Evolutionary conservation across 2,797 vertebrate species (phyloP), one percentile per base, ranked within the genome.

Genomic region (Lateolabrax maculatus): DNA sequence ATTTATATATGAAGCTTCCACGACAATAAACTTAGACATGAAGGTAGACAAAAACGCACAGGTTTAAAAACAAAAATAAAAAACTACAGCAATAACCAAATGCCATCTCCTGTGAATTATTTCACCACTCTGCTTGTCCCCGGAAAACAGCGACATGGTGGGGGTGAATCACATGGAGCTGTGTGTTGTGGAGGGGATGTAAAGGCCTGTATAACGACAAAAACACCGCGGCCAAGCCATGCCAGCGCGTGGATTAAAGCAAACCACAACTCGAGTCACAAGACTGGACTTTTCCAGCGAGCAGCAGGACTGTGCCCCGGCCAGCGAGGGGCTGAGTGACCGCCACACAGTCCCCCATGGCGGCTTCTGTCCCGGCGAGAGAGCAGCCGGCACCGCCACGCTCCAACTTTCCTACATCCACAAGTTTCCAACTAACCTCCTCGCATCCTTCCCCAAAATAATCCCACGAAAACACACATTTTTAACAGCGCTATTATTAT

Each of bases 351-450:
- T 64, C 43, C 78, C 80, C 64, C 71, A 73, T 68, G 75, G 81
- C 75, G 73, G 88, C 43, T 21, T 65, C 5, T 51, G 88, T 87
- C 77, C 83, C 84, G 71, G 65, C 58, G 61, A 71, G 36, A 68
- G 61, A 48, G 7, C 57, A 51, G 16, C 55, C 84, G 71, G 79
- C 61, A 57, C 75, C 73, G 77, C 70, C 16, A n/a, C 83, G 44
- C 67, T 73, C 63, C 83, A 91, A 90, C 86, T 91, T 90, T 80
- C 71, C 68, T 74, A 70, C 82, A 83, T 48, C 80, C 84, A 84
- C 90, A 92, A 91, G 70, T 91, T 90, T 62, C 52, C 75, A 80
- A 56, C 62, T 52, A 64, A 37, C 48, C 52, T 56, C 75, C 1
- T 15, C n/a, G 9, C 58, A 52, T 6, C 48, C 23, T 52, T 4